These are phyloP conservation scores for Sarcophaga caerulescens DNA, from an alignment of 2,888 invertebrate species.

Conservation along the genomic window DNA sequence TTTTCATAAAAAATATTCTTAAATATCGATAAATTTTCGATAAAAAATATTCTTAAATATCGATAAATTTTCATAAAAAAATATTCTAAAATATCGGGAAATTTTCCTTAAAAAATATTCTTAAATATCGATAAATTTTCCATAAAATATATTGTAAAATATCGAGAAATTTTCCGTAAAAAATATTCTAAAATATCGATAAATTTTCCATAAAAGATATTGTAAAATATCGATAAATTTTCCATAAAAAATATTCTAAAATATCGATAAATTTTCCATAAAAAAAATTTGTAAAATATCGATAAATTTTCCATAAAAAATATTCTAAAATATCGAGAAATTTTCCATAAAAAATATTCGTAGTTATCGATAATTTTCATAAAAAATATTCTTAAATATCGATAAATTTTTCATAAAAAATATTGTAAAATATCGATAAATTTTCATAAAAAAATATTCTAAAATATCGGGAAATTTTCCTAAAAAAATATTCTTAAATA, in stretches of 20 bases:
- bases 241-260: not conserved
- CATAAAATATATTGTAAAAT: no score
- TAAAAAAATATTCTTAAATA: not conserved
- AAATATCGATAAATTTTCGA: not conserved
- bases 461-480: not conserved
- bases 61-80: not conserved
- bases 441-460: constrained; percentile 55
- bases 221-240: not conserved
- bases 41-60: not conserved
- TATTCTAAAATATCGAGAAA: no score
- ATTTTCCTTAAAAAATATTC: no score
- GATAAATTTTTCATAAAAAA: no score
- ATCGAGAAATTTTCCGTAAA: no score
- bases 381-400: no score
- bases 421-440: no score
- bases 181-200: no score
- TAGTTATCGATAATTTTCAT: not conserved
- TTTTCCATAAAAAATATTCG: constrained; percentile 58
- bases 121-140: no score
- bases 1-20: constrained; percentile 55
- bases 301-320: no score
- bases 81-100: constrained; percentile 49
- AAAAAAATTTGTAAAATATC: no score
- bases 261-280: not conserved
- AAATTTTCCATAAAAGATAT: constrained; percentile 55